Base-by-base conservation (phyloP, 2,888 invertebrate genomes). In the Sclerodermus sp. region DNA sequence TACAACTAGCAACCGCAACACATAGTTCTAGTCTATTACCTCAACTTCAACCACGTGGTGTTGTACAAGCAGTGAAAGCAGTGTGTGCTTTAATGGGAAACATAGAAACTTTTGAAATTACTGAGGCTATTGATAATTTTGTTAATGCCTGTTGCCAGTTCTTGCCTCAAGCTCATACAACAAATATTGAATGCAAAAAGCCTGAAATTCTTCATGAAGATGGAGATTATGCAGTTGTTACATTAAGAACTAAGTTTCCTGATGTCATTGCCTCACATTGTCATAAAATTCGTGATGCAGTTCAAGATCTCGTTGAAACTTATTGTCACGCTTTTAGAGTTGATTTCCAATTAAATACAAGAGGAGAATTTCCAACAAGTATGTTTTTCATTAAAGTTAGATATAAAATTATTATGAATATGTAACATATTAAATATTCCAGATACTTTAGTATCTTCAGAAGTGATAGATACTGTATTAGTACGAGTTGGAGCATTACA, bases 21-120 rank as follows among this genome's bases (percentile, higher is more conserved):
- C 73, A 78, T 48, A 70, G 75, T 43, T 67, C 76, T 30, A 71
- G 70, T 59, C 67, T 78, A 30, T 59, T 78, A 47, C 76, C 77
- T 31, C 74, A 79, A 31, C 62, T 88, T 14, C 86, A 87, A 66
- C 84, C 87, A 17, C 84, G 84, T n/a, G 84, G 89, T 3, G 89
- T 95, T 40, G 85, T 89, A 39, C 96, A 97, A 76, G 90, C 93
- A 0, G 91, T 96, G 1, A 96, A 96, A 79, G 93, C 94, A 0
- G 88, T 97, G 32, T 93, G 95, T 70, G 89, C 93, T 23, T 80
- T 93, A 14, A 87, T 96, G 62, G 93, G 93, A 14, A 89, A 89
- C 46, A 87, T 96, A 1, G 95, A 96, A 79, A 96, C 95, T 0
- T 79, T 90, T 36, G 93, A 96, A 68, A 85, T 96, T 15, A 88